A percentile compares a stretch with the other conserved stretches of the same genome.
Conservation (phyloP, 2,888 invertebrate species). For the Anodontia alba region DNA sequence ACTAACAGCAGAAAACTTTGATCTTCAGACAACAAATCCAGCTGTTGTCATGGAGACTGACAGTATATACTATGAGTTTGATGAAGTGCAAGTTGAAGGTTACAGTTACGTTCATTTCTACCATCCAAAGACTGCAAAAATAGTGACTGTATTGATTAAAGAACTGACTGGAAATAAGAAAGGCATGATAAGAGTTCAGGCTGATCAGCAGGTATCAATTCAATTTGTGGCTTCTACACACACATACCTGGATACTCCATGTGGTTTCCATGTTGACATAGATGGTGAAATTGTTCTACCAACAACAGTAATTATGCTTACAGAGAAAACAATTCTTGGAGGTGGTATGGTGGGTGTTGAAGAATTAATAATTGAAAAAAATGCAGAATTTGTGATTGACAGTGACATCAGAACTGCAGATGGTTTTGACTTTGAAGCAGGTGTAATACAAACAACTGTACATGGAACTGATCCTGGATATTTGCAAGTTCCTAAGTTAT, state of each 20-base stretch:
- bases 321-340: constrained; percentile 69
- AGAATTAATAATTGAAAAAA: constrained; percentile 67
- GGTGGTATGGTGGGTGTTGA: constrained; percentile 73
- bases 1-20: constrained; percentile 67
- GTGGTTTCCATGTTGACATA: constrained; percentile 73
- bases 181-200: constrained; percentile 72
- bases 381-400: constrained; percentile 64
- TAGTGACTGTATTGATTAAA: constrained; percentile 67
- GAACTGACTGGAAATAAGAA: constrained; percentile 76
- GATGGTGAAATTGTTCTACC: constrained; percentile 75
- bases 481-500: constrained; percentile 52
- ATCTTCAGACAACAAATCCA: constrained; percentile 67
- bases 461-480: constrained; percentile 50
- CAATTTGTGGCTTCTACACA: constrained; percentile 74
- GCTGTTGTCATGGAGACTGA: constrained; percentile 73
- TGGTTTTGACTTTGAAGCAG: constrained; percentile 27
- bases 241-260: constrained; percentile 75
- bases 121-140: constrained; percentile 60
- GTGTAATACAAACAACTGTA: constrained; percentile 40
- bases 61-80: constrained; percentile 71
- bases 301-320: constrained; percentile 62
- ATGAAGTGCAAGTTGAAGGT: constrained; percentile 74
- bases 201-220: constrained; percentile 66
- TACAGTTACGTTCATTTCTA: constrained; percentile 76
- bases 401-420: constrained; percentile 62